A percentile compares a stretch with the other conserved stretches of the same genome.
phyloP scores from a whole-genome alignment of 64 coral and sea anemone genomes.

The Cladopsammia gracilis region DNA sequence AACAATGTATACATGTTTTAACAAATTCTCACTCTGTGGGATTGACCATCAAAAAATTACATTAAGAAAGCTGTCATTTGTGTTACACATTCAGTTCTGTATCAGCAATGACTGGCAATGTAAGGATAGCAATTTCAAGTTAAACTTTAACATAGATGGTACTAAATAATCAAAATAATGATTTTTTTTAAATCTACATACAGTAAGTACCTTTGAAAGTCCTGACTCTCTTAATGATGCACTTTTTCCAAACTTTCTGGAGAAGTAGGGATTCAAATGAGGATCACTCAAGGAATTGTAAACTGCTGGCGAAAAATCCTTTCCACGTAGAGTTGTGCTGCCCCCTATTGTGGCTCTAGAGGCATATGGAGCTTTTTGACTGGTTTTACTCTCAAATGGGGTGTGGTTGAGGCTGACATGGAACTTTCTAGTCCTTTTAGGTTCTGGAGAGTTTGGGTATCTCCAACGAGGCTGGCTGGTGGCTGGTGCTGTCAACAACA shows the following conservation, averaged over 20 bases:
- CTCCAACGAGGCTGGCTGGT: constrained; percentile 71
- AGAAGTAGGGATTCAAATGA: constrained; percentile 90
- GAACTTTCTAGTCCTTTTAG: constrained; percentile 68
- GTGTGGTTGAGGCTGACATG: constrained; percentile 88
- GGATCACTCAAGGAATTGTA: constrained; percentile 97
- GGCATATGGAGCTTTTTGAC: constrained; percentile 88
- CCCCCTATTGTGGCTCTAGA: constrained; percentile 71
- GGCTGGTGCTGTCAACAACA: constrained; percentile 74
- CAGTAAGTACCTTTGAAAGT: constrained; percentile 30
- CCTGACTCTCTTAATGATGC: constrained; percentile 63
- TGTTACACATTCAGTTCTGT: too few relatives aligned
- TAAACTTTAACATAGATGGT: too few relatives aligned
- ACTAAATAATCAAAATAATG: not conserved
- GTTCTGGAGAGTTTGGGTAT: constrained; percentile 82
- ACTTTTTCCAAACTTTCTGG: constrained; percentile 90
- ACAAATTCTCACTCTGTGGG: too few relatives aligned
- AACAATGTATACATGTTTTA: too few relatives aligned
- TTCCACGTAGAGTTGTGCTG: constrained; percentile 65
- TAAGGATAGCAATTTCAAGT: too few relatives aligned
- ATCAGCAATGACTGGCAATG: too few relatives aligned
- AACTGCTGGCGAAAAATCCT: constrained; percentile 77
- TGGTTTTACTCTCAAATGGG: constrained; percentile 79
- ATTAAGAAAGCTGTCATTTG: too few relatives aligned
- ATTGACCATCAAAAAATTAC: too few relatives aligned
- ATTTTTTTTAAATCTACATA: not conserved